Base-by-base conservation (phyloP, 2,888 invertebrate genomes). In the Rosalia funebris region DNA sequence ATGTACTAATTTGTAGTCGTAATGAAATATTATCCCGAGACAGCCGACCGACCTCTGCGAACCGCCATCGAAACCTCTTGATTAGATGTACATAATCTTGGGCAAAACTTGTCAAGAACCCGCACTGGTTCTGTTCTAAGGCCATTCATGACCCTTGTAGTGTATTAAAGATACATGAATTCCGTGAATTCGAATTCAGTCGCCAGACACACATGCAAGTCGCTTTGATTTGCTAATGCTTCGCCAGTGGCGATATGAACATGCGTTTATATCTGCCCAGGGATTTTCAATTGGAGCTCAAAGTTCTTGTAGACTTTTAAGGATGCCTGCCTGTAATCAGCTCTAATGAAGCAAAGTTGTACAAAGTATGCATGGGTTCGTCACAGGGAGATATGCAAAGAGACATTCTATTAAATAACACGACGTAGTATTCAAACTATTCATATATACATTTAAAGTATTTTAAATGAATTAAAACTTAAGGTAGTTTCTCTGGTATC, bases 191-290 rank as follows among this genome's bases (percentile, higher is more conserved):
- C 48, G 52, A 56, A 46, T n/a, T 57, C 63, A 61, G 59, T 57
- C 56, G 57, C 59, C 62, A 68, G 68, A 72, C 72, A 71, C 69
- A 69, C 70, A 72, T 68, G 67, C 62, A 66, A 59, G 62, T 69
- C 72, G 65, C 67, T 66, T 71, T 71, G 71, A 71, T 71, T 71
- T 71, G 68, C 70, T 71, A 71, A 71, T 69, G 70, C 65, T 55
- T 53, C 55, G 66, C 70, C 70, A 56, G 55, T 20, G 67, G 70
- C 68, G 67, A 71, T 71, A 71, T 70, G 71, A 71, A 71, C 69
- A 69, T 68, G 61, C 69, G 71, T 71, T 71, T 70, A 73, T 72
- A 71, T 73, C 67, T 64, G 53, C 55, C 71, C 71, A 68, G 71
- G 75, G 1, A 17, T 3, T 45, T 42, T 31, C 53, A n/a, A 17